Percentiles rank a stretch among this genome's conserved stretches.
Conservation (phyloP, 2,888 invertebrate species). For the Xanthia icteritia region DNA sequence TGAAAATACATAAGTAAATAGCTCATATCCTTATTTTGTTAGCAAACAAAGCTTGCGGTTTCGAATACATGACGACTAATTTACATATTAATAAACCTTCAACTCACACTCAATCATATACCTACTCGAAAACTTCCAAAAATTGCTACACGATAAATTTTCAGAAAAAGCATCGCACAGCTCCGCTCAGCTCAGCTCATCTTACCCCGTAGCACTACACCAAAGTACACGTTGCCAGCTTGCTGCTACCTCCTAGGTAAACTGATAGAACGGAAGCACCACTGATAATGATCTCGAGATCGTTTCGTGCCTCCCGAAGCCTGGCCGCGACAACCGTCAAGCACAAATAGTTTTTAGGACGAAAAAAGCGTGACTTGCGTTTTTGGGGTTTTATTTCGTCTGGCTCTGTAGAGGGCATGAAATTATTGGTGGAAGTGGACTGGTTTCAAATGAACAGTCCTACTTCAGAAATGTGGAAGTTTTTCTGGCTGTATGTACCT, state of each 20-base stretch:
- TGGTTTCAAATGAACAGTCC: neutral
- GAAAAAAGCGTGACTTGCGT: slow-evolving; percentile 22
- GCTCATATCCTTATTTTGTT: slow-evolving; percentile 7
- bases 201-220: slow-evolving; percentile 5
- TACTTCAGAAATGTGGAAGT: neutral
- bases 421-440: neutral
- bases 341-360: slow-evolving; percentile 55
- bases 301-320: slow-evolving; percentile 59
- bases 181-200: slow-evolving; percentile 33
- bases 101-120: neutral
- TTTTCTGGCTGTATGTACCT: no score
- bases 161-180: neutral
- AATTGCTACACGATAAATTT: accelerated
- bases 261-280: slow-evolving; percentile 68
- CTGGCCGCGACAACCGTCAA: slow-evolving; percentile 64
- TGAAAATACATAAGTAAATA: neutral
- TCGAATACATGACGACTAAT: slow-evolving; percentile 1
- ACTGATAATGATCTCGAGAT: slow-evolving; percentile 76
- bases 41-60: slow-evolving; percentile 23
- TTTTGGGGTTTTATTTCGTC: slow-evolving; percentile 26
- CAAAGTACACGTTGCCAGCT: slow-evolving; percentile 27
- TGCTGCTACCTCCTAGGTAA: slow-evolving; percentile 51
- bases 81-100: neutral
- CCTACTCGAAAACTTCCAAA: neutral
- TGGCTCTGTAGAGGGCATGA: neutral